Conservation (phyloP, 2,888 invertebrate species). For the Gisinianus flammeolus region DNA sequence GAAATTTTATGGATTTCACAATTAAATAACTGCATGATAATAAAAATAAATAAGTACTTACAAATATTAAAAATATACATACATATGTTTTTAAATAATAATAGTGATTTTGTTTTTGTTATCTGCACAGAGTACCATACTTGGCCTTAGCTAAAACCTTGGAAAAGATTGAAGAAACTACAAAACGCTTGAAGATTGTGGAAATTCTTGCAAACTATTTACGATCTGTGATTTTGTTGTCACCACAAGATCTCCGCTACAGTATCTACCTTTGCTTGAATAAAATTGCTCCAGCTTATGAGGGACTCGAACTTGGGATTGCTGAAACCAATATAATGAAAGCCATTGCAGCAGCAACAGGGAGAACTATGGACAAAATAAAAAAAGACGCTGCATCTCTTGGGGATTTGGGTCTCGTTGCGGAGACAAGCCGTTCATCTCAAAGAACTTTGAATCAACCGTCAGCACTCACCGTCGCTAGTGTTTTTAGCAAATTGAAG, state of each 20-base stretch:
- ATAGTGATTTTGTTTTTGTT: slow-evolving; percentile 10
- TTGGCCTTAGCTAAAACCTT: slow-evolving; percentile 88
- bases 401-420: slow-evolving; percentile 91
- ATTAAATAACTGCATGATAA: neutral
- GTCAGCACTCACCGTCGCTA: slow-evolving; percentile 73
- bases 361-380: slow-evolving; percentile 81
- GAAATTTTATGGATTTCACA: neutral
- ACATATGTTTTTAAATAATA: neutral
- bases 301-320: slow-evolving; percentile 88
- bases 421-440: slow-evolving; percentile 80
- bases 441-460: slow-evolving; percentile 90
- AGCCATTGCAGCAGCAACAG: slow-evolving; percentile 88
- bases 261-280: slow-evolving; percentile 96
- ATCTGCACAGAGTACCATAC: slow-evolving; percentile 79
- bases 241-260: slow-evolving; percentile 86
- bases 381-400: slow-evolving; percentile 72
- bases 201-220: slow-evolving; percentile 91
- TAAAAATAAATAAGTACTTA: neutral
- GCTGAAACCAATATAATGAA: slow-evolving; percentile 95
- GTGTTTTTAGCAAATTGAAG: slow-evolving; percentile 81
- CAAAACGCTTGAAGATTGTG: slow-evolving; percentile 85
- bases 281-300: slow-evolving; percentile 92
- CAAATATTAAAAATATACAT: slow-evolving; percentile 1
- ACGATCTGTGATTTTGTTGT: slow-evolving; percentile 84
- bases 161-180: slow-evolving; percentile 84